Evolutionary conservation across 1,140 invertebrate genomes (phyloP).

Genomic region (Drosophila dunni): DNA sequence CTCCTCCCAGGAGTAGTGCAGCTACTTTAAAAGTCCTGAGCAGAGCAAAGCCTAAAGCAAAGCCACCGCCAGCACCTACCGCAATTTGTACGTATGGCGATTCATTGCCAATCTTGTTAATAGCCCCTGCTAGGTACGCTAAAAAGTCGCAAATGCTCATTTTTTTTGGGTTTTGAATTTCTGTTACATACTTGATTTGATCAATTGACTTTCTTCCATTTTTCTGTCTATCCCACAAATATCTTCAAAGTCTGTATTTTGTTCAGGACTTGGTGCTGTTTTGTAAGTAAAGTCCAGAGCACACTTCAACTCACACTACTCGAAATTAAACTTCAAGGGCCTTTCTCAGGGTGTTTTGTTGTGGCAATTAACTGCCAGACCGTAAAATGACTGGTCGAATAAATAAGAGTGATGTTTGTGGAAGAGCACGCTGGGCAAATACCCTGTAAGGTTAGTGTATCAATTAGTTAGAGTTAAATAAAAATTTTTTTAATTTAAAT

Average conservation of each 20-base stretch:
- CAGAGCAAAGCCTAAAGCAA: slow-evolving; percentile 37
- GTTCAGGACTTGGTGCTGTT: not conserved
- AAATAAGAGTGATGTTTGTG: not conserved
- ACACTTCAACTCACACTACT: slow-evolving; percentile 8
- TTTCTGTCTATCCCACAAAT: not conserved
- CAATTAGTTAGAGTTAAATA: too few relatives aligned
- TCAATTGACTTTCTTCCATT: slow-evolving; percentile 3
- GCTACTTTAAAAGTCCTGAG: slow-evolving; percentile 49
- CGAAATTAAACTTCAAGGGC: not conserved
- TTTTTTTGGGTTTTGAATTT: not conserved
- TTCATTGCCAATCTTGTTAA: slow-evolving; percentile 22
- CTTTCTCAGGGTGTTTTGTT: slow-evolving; percentile 3
- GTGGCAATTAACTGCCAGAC: slow-evolving; percentile 53
- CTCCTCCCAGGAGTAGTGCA: slow-evolving; percentile 28
- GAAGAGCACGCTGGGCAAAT: not conserved
- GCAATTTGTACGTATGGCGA: slow-evolving; percentile 59
- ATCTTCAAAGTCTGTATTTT: not conserved
- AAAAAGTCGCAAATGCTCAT: slow-evolving; percentile 13
- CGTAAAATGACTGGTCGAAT: slow-evolving; percentile 29
- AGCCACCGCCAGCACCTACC: slow-evolving; percentile 38
- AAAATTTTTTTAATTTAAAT: too few relatives aligned
- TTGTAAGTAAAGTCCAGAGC: slow-evolving; percentile 43
- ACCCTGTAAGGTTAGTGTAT: too few relatives aligned
- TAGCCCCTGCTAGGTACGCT: slow-evolving; percentile 11
- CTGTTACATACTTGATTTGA: slow-evolving; percentile 12